phyloP scores from a whole-genome alignment of 1,140 invertebrate genomes.

The Asobara japonica region DNA sequence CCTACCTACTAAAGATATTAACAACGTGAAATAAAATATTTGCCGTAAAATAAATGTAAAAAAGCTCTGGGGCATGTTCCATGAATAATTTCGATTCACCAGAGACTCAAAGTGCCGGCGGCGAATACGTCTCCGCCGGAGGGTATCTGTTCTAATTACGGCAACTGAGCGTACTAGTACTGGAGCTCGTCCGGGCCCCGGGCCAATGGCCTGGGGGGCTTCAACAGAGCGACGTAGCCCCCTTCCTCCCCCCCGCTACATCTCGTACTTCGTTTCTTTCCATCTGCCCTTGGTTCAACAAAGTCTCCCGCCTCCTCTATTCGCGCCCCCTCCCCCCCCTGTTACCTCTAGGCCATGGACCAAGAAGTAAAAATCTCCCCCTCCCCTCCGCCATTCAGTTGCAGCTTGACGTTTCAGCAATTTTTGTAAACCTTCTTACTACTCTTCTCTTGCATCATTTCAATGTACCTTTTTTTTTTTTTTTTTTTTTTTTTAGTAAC shows the following conservation, averaged over 20 bases:
- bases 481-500: background rate
- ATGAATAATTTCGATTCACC: conserved; percentile 66
- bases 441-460: background rate
- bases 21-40: conserved; percentile 62
- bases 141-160: conserved; percentile 45
- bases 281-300: conserved; percentile 45
- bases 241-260: conserved; percentile 1
- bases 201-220: conserved; percentile 21
- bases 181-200: conserved; percentile 34
- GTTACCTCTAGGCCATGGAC: conserved; percentile 27
- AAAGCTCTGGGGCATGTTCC: conserved; percentile 44
- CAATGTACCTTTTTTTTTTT: background rate
- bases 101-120: conserved; percentile 35
- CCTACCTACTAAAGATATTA: background rate
- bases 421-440: conserved; percentile 5
- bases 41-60: conserved; percentile 55
- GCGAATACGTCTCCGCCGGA: conserved; percentile 18
- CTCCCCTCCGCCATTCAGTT: conserved; percentile 35
- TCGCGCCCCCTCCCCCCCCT: background rate
- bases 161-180: conserved; percentile 31
- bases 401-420: conserved; percentile 29
- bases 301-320: conserved; percentile 32
- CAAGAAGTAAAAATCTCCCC: conserved; percentile 41
- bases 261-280: conserved; percentile 19
- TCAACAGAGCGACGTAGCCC: background rate